Percentiles rank a stretch among this genome's conserved stretches.
Evolutionary conservation across 2,113 vertebrate genomes (phyloP).

Genomic region (Tautogolabrus adspersus): DNA sequence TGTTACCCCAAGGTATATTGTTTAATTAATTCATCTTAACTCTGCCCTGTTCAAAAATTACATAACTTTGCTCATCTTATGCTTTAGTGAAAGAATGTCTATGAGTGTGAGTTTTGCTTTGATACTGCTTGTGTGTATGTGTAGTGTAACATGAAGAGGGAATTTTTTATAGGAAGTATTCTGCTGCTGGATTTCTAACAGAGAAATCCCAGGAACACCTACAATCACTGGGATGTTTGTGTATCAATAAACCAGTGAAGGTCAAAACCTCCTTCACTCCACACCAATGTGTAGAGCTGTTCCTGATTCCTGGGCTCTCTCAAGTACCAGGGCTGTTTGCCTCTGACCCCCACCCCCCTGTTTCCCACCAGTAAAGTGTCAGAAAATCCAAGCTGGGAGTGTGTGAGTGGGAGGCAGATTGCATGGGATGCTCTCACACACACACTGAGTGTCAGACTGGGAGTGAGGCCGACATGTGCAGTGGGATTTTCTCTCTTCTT

Average conservation of each 20-base stretch:
- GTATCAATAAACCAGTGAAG: slow-evolving; percentile 67
- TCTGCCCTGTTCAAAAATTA: slow-evolving; percentile 5
- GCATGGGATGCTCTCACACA: slow-evolving; percentile 30
- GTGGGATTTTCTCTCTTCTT: slow-evolving; percentile 51
- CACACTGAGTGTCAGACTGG: slow-evolving; percentile 14
- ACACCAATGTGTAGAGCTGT: slow-evolving; percentile 47
- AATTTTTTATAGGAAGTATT: too few species aligned
- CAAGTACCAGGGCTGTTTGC: slow-evolving; percentile 23
- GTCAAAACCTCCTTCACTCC: slow-evolving; percentile 48
- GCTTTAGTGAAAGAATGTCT: background rate
- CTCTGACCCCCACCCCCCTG: slow-evolving; percentile 39
- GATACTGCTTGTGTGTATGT: too few species aligned
- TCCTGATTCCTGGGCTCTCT: slow-evolving; percentile 46
- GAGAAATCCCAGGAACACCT: slow-evolving; percentile 13
- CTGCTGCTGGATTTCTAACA: background rate
- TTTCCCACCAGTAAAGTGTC: slow-evolving; percentile 58
- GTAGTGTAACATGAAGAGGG: too few species aligned
- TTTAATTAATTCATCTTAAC: slow-evolving; percentile 52
- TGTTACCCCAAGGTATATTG: slow-evolving; percentile 26
- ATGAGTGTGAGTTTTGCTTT: background rate
- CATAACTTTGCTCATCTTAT: too few species aligned
- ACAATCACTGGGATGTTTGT: slow-evolving; percentile 37
- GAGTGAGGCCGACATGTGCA: slow-evolving; percentile 54
- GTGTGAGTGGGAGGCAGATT: slow-evolving; percentile 66
- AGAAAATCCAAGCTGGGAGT: slow-evolving; percentile 27